Base-by-base conservation (phyloP, 2,113 vertebrate genomes). In the Saguinus imperator region DNA sequence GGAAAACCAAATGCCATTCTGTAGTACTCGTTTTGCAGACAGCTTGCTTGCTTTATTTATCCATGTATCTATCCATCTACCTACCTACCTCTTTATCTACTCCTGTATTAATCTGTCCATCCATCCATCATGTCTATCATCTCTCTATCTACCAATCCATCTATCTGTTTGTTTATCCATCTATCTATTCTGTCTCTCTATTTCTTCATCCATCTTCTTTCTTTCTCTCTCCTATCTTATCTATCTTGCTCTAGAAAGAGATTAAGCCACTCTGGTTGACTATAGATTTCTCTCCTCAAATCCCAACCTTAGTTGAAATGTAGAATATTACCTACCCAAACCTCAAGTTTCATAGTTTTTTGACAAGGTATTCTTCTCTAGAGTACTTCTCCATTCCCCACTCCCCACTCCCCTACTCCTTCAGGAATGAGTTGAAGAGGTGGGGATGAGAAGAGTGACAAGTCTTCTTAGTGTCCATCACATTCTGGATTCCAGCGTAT, bases 1-100 rank as follows among this genome's bases (percentile, higher is more conserved):
- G 79, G 94, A 72, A 94, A 97, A 72, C 8, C n/a, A 97, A 80
- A 97, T 94, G 55, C 48, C 64, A 68, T 76, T 77, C 35, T 81
- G 3, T 58, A 88, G 76, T 58, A 80, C 13, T 66, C 37, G 81
- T 66, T 91, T 87, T 86, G 21, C 40, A 84, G 55, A 27, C 10
- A 87, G 32, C 5, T 88, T 18, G 29, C 76, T 45, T 76, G 11
- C 48, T 55, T 64, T 50, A 1, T 43, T 40, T 12, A 8, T 23
- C 35, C 7, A 8, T 11, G 27, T 16, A 13, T 43, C 27, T n/a
- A 23, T 83, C 18, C 58, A 17, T 68, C 58, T 79, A 32, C 57
- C 75, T 50, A 40, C 68, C 37, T 61, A 61, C 57, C 13, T 81
- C 16, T 52, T 79, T 27, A 25, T 61, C 8, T 45, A 20, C 58